Base-by-base conservation (phyloP, 1,140 invertebrate species). In the Heliconius hermathena region DNA sequence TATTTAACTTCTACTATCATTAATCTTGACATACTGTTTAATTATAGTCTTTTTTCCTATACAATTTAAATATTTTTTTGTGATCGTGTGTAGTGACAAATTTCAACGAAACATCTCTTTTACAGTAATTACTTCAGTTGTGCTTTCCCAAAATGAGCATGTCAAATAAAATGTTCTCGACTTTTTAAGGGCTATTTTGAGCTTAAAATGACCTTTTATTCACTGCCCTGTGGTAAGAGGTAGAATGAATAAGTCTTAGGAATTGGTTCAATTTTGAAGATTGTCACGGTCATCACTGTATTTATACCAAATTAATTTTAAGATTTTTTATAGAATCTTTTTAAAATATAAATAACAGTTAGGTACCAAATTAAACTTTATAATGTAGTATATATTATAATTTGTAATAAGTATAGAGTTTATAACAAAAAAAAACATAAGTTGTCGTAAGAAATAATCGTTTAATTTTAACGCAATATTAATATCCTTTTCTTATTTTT, bases 131-230 rank as follows among this genome's bases (percentile, higher is more conserved):
- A 66, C 76, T 82, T 80, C 78, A 38, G 73, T 80, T 79, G 73
- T 52, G 73, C 66, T 74, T 80, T 78, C 74, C 82, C 81, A 83
- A 88, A 91, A 89, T 86, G 86, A 87, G 85, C 88, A 89, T 81
- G 52, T 75, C 49, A 86, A 83, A 84, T 81, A 82, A 87, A 89
- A 87, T 83, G 85, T 85, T 85, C 85, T 85, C 82, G 81, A 88
- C 77, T 87, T 89, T 92, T 88, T 86, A 85, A 90, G 85, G 86
- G 87, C 88, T 87, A 91, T 90, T 91, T 89, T 82, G 84, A 82
- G 80, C 88, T 87, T 84, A 79, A 90, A 91, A 89, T 89, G 88
- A 91, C 88, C 87, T 91, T 91, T 93, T 87, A 92, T 91, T 92
- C 88, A 85, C 83, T 89, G 86, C 85, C 85, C 88, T 87, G 80